phyloP scores from a whole-genome alignment of 2,797 vertebrate genomes.

The Eremophila alpestris region DNA sequence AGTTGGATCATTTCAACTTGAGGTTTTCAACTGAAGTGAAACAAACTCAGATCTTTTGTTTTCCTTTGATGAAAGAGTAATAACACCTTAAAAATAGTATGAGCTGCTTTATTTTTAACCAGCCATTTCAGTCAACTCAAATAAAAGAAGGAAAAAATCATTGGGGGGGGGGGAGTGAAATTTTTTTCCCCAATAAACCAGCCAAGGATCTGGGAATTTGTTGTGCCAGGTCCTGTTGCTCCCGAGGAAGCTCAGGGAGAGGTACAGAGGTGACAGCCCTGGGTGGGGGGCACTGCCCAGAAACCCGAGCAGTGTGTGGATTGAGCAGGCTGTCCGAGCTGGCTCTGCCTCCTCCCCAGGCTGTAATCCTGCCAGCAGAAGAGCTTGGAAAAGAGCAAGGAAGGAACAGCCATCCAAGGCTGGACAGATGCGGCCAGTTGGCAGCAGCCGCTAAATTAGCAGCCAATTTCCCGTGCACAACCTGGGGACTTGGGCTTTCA shows the following conservation, averaged over 20 bases:
- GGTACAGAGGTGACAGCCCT: rapidly evolving
- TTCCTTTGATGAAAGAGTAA: not conserved
- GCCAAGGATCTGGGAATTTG: not conserved
- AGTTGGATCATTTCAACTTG: not conserved
- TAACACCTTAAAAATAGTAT: not conserved
- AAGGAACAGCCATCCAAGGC: not conserved
- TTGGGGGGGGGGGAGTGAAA: rapidly evolving
- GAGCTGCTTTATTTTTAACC: not conserved
- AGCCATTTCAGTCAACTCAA: not conserved
- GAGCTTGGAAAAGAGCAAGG: slow-evolving; percentile 3
- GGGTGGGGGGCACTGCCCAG: not conserved
- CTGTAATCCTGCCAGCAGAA: not conserved
- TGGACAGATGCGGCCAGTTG: slow-evolving; percentile 49
- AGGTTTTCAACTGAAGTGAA: not conserved
- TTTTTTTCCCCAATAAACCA: not conserved
- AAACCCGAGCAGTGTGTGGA: not conserved
- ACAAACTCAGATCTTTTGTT: not conserved
- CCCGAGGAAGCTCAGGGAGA: not conserved
- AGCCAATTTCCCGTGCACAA: slow-evolving; percentile 33
- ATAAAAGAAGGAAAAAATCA: not conserved
- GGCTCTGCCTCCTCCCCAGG: not conserved
- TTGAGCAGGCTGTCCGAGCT: not conserved
- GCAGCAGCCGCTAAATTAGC: slow-evolving; percentile 30
- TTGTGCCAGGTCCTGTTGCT: not conserved
- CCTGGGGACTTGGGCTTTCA: slow-evolving; percentile 33